Evolutionary conservation across 1,140 invertebrate species (phyloP).

Genomic region (Marisa cornuarietis): DNA sequence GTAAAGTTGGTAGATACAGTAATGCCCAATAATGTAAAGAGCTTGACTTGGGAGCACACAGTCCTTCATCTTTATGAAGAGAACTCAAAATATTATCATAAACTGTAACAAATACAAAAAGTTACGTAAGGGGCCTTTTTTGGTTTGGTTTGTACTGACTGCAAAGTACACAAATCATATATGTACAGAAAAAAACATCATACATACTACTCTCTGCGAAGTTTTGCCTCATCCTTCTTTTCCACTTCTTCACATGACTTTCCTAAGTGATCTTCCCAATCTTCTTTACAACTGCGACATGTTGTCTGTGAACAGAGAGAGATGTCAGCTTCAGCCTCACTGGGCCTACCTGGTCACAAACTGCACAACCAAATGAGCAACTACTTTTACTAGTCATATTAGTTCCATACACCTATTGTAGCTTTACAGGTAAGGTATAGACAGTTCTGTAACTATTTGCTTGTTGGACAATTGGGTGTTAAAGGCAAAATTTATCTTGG

Average conservation of each 20-base stretch:
- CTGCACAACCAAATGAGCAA: background rate
- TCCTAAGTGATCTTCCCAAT: slow-evolving; percentile 61
- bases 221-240: slow-evolving; percentile 58
- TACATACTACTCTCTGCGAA: slow-evolving; percentile 58
- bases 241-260: slow-evolving; percentile 56
- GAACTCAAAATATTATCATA: too few relatives aligned
- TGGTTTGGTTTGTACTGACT: background rate
- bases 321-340: background rate
- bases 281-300: slow-evolving; percentile 55
- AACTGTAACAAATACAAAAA: too few relatives aligned
- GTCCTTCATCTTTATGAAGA: too few relatives aligned
- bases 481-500: too few relatives aligned
- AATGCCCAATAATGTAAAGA: too few relatives aligned
- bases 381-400: background rate
- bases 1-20: too few relatives aligned
- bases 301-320: slow-evolving; percentile 39
- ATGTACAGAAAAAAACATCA: background rate
- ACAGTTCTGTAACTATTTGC: background rate
- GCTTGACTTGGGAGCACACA: too few relatives aligned
- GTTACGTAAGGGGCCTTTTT: too few relatives aligned
- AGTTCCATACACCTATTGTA: background rate
- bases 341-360: background rate
- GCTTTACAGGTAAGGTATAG: background rate
- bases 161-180: background rate
- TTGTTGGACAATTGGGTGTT: too few relatives aligned